These are phyloP conservation scores for Petrocephalus sullivani DNA, from an alignment of 2,797 vertebrate species.

Conservation along the genomic window DNA sequence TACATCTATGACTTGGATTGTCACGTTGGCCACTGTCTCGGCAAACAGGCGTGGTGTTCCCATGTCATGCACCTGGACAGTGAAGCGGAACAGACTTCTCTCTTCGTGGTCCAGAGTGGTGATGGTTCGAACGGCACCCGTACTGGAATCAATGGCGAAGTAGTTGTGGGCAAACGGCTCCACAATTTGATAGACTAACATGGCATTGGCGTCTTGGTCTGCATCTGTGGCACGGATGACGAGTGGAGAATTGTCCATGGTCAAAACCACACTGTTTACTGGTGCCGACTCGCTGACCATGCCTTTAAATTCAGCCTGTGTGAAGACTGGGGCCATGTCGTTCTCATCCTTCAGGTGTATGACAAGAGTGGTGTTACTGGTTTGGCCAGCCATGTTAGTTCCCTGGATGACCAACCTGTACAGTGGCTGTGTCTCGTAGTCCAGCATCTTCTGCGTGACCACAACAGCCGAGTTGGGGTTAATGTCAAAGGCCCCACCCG, in stretches of 20 bases:
- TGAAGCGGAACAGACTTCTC: constrained; percentile 77
- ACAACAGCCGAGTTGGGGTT: constrained; percentile 94
- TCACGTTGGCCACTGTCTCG: constrained; percentile 85
- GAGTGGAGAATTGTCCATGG: constrained; percentile 75
- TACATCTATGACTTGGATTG: constrained; percentile 82
- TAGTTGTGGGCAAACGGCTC: constrained; percentile 86
- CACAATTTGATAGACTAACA: constrained; percentile 91
- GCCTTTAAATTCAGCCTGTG: constrained; percentile 77
- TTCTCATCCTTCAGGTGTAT: constrained; percentile 91
- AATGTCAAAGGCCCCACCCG: constrained; percentile 74
- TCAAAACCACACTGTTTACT: constrained; percentile 82
- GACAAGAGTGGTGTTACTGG: constrained; percentile 74
- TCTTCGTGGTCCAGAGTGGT: constrained; percentile 83
- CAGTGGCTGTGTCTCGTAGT: constrained; percentile 76
- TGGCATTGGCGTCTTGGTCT: constrained; percentile 82
- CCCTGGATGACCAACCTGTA: constrained; percentile 82
- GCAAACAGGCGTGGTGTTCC: constrained; percentile 82
- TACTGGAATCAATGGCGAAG: constrained; percentile 91
- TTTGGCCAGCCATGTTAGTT: constrained; percentile 91
- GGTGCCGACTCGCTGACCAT: constrained; percentile 84
- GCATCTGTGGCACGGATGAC: constrained; percentile 84
- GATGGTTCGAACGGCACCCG: constrained; percentile 82
- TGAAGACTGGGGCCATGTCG: constrained; percentile 82
- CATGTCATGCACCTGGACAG: constrained; percentile 91
- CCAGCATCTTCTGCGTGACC: constrained; percentile 74